A percentile compares a stretch with the other conserved stretches of the same genome.
These are phyloP conservation scores for Donacobius atricapilla DNA, from an alignment of 2,113 vertebrate genomes.

Conservation along the genomic window DNA sequence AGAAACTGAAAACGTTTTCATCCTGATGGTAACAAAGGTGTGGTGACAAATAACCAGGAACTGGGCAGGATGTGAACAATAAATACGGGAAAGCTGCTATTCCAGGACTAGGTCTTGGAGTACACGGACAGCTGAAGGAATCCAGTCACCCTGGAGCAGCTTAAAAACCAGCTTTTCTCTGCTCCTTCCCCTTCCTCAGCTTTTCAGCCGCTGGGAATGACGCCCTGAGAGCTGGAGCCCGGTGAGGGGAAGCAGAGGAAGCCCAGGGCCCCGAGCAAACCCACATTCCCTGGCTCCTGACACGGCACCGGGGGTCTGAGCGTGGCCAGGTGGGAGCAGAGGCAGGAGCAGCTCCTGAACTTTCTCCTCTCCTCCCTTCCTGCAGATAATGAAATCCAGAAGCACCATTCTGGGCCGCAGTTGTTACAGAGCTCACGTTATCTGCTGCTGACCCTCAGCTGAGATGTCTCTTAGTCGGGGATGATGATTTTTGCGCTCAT, in stretches of 20 bases:
- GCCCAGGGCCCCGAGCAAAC: not conserved
- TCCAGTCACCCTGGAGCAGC: not conserved
- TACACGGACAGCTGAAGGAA: not conserved
- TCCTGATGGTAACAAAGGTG: slow-evolving; percentile 1
- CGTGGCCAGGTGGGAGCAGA: not conserved
- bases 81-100: not conserved
- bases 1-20: not conserved
- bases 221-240: not conserved
- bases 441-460: slow-evolving; percentile 52
- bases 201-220: not conserved
- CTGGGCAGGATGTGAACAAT: slow-evolving; percentile 23
- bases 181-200: not conserved
- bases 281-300: not conserved
- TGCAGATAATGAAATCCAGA: slow-evolving; percentile 34
- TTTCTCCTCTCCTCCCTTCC: slow-evolving; percentile 9
- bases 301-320: rapidly evolving
- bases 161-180: not conserved
- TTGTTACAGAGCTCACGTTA: slow-evolving; percentile 22
- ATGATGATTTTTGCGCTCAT: slow-evolving; percentile 49
- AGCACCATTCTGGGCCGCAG: slow-evolving; percentile 2
- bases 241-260: not conserved
- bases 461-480: slow-evolving; percentile 45
- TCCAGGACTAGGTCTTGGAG: slow-evolving; percentile 28
- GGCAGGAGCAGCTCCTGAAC: slow-evolving; percentile 10
- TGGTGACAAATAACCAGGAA: slow-evolving; percentile 35